These are phyloP conservation scores for Bombus impatiens DNA, from an alignment of 1,140 invertebrate species.

Conservation along the genomic window DNA sequence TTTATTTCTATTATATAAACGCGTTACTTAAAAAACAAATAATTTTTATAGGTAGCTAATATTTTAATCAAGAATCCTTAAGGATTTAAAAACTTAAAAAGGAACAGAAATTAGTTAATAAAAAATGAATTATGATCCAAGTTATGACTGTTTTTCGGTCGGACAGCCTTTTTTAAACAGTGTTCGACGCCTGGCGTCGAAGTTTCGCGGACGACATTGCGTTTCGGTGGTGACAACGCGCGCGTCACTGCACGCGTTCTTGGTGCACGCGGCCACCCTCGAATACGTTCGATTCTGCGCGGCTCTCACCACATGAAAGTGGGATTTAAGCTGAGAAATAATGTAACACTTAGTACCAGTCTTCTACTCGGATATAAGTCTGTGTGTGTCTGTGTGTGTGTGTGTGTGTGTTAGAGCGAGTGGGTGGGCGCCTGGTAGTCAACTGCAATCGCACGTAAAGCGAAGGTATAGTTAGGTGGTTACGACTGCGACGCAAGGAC, in stretches of 20 bases:
- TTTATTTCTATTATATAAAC: too few species aligned
- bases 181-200: background rate
- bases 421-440: too few species aligned
- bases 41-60: too few species aligned
- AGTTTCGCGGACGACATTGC: background rate
- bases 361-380: background rate
- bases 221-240: background rate
- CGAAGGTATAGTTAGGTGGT: conserved; percentile 1
- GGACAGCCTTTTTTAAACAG: background rate
- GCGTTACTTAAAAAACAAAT: too few species aligned
- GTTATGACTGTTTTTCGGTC: too few species aligned
- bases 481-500: conserved; percentile 64
- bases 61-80: too few species aligned
- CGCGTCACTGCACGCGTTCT: conserved; percentile 15
- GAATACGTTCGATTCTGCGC: conserved; percentile 20
- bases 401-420: background rate
- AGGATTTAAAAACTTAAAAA: too few species aligned
- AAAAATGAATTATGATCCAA: too few species aligned
- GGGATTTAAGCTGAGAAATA: conserved; percentile 11
- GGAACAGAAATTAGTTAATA: background rate
- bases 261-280: background rate
- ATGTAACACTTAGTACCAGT: conserved; percentile 11
- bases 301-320: background rate
- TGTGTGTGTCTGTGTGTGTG: too few species aligned
- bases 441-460: background rate